These are phyloP conservation scores for Nemoura dubitans DNA, from an alignment of 2,888 invertebrate species.

Conservation along the genomic window DNA sequence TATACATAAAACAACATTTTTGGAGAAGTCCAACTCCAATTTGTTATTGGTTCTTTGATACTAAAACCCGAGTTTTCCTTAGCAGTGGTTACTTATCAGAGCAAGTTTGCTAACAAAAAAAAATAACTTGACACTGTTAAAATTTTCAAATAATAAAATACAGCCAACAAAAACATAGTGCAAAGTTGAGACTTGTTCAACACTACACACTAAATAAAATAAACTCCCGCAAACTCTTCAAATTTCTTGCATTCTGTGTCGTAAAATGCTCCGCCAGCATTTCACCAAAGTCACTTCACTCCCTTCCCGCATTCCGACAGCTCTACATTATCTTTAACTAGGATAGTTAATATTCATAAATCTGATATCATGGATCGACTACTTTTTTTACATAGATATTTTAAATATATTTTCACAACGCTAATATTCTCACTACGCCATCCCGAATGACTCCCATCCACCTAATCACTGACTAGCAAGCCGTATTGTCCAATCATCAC, in stretches of 20 bases:
- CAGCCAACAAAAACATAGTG: neutral
- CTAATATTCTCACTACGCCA: constrained; percentile 10
- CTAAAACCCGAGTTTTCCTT: neutral
- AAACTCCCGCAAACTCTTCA: neutral
- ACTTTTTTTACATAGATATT: constrained; percentile 22
- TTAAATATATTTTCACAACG: constrained; percentile 36
- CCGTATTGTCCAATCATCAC: constrained; percentile 33
- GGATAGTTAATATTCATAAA: neutral
- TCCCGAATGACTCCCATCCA: constrained; percentile 20
- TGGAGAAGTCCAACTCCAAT: neutral
- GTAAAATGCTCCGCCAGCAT: neutral
- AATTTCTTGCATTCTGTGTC: neutral
- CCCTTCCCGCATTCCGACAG: neutral
- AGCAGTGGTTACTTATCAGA: neutral
- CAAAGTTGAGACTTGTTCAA: neutral
- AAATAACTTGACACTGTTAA: neutral
- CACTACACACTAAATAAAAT: constrained; percentile 1
- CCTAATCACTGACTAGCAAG: constrained; percentile 46
- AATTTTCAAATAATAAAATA: neutral
- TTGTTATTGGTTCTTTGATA: neutral
- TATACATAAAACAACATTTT: neutral
- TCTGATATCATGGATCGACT: constrained; percentile 20
- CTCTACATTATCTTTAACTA: neutral
- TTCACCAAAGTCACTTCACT: neutral
- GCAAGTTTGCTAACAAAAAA: neutral